Percentiles rank a stretch among this genome's conserved stretches.
Evolutionary conservation across 1,140 invertebrate species (phyloP).

Genomic region (Drosophila pallidifrons): DNA sequence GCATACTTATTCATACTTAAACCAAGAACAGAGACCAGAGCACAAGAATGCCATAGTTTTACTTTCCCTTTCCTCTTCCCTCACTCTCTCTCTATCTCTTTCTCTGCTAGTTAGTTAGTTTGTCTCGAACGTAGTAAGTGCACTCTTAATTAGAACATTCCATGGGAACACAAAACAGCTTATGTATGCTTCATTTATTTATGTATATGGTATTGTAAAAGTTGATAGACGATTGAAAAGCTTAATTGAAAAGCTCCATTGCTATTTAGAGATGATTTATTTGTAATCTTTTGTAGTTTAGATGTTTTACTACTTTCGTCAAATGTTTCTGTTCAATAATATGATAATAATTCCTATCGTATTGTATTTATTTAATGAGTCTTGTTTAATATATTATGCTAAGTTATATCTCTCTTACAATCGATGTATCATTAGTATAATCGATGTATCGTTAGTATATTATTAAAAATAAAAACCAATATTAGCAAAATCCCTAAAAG

Average conservation of each 20-base stretch:
- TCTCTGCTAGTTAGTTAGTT: slow-evolving; percentile 1
- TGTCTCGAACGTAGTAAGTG: background rate
- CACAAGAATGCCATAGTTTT: slow-evolving; percentile 1
- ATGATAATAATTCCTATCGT: too few relatives aligned
- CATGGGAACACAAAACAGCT: slow-evolving; percentile 4
- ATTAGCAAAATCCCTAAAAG: too few relatives aligned
- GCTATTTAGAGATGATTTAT: too few relatives aligned
- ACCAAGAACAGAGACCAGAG: background rate
- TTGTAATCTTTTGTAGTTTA: too few relatives aligned
- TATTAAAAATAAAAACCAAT: too few relatives aligned
- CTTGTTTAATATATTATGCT: too few relatives aligned
- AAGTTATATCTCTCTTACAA: too few relatives aligned
- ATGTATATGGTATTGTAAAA: background rate
- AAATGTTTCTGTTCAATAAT: too few relatives aligned
- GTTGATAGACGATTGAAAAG: background rate
- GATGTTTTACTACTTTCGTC: too few relatives aligned
- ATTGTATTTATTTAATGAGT: too few relatives aligned
- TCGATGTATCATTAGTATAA: too few relatives aligned
- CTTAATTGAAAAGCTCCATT: background rate
- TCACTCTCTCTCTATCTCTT: background rate
- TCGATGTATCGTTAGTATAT: too few relatives aligned
- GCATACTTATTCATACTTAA: slow-evolving; percentile 9
- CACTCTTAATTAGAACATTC: slow-evolving; percentile 1
- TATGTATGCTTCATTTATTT: background rate
- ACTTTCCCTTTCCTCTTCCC: background rate